Percentiles rank a stretch among this genome's conserved stretches.
phyloP scores from a whole-genome alignment of 2,888 invertebrate species.

The Pyrgus malvae region DNA sequence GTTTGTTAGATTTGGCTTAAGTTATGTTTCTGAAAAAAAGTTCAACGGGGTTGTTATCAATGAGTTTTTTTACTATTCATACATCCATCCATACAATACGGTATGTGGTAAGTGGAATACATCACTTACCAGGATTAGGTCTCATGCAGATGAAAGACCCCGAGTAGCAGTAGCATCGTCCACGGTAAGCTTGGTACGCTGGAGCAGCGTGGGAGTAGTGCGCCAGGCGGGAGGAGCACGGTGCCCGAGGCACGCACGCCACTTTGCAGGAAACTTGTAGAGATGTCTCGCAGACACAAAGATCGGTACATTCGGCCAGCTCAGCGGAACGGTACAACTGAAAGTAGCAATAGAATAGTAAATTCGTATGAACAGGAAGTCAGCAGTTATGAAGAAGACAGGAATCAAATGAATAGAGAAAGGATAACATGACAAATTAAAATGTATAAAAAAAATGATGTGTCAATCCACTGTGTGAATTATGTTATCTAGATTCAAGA shows the following conservation, averaged over 20 bases:
- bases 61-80: not conserved
- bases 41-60: too few relatives aligned
- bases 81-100: too few relatives aligned
- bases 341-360: too few relatives aligned
- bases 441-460: too few relatives aligned
- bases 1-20: too few relatives aligned
- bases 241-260: conserved; percentile 92
- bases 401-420: too few relatives aligned
- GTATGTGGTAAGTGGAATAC: too few relatives aligned
- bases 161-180: conserved; percentile 94
- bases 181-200: conserved; percentile 93
- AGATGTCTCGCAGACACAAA: conserved; percentile 92
- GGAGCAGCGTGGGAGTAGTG: conserved; percentile 95
- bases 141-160: conserved; percentile 96
- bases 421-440: too few relatives aligned
- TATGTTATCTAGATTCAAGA: too few relatives aligned
- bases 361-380: too few relatives aligned
- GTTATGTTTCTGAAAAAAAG: too few relatives aligned
- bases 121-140: conserved; percentile 82
- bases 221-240: conserved; percentile 93
- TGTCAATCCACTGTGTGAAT: too few relatives aligned
- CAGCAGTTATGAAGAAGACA: not conserved
- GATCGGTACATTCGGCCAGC: conserved; percentile 92
- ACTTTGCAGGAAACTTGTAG: conserved; percentile 91
- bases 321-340: conserved; percentile 92